Percentiles rank a stretch among this genome's conserved stretches.
Conservation (phyloP, 92 coral and sea anemone genomes). For the Epizoanthus fatuus region DNA sequence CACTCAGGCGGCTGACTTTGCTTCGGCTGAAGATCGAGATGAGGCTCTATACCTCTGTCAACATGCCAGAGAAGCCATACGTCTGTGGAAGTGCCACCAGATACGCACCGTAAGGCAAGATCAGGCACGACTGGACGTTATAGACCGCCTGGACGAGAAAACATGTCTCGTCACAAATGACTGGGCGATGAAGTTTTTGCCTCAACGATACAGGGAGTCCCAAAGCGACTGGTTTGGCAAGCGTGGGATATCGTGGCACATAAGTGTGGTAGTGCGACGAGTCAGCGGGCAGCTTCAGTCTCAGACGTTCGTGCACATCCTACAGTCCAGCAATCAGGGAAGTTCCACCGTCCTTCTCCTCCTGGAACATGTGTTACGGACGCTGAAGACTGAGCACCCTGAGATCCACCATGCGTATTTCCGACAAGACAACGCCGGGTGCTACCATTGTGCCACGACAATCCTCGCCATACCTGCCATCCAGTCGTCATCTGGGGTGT, state of each 20-base stretch:
- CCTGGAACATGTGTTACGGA: slow-evolving; percentile 45
- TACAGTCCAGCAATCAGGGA: slow-evolving; percentile 42
- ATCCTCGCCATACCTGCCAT: too few species aligned
- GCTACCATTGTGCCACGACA: slow-evolving; percentile 38
- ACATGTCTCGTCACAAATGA: not conserved
- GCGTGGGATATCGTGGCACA: slow-evolving; percentile 48
- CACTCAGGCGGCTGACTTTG: slow-evolving; percentile 20
- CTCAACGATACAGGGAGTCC: slow-evolving; percentile 34
- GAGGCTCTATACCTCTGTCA: slow-evolving; percentile 44
- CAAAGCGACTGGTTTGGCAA: slow-evolving; percentile 44
- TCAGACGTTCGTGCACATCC: slow-evolving; percentile 49
- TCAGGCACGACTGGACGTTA: not conserved
- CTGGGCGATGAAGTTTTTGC: not conserved
- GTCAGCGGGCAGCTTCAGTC: slow-evolving; percentile 41
- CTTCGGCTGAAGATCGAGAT: slow-evolving; percentile 31
- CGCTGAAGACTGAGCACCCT: slow-evolving; percentile 33
- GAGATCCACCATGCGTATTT: slow-evolving; percentile 17
- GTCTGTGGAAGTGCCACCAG: slow-evolving; percentile 39
- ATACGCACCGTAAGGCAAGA: not conserved
- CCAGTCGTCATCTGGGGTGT: too few species aligned
- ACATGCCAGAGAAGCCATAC: slow-evolving; percentile 34
- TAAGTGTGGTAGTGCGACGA: slow-evolving; percentile 39
- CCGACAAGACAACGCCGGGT: slow-evolving; percentile 53
- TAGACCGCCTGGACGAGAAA: slow-evolving; percentile 29
- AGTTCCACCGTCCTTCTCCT: slow-evolving; percentile 32